These are phyloP conservation scores for Conistra vaccinii DNA, from an alignment of 2,888 invertebrate species.

Conservation along the genomic window DNA sequence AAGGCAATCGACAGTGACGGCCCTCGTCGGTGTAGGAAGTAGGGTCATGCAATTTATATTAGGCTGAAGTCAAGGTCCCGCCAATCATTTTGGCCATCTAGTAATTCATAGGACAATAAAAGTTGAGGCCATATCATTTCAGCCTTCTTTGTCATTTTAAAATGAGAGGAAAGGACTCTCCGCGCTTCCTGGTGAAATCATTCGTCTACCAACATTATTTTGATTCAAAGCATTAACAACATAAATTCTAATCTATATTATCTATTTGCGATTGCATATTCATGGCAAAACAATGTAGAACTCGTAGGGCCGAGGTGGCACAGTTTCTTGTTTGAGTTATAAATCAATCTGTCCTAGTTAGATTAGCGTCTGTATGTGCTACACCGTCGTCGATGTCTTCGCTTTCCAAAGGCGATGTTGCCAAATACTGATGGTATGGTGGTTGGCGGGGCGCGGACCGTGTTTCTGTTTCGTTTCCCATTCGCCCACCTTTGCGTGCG, in stretches of 20 bases:
- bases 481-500: constrained; percentile 72
- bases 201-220: constrained; percentile 29
- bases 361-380: constrained; percentile 84
- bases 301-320: constrained; percentile 87
- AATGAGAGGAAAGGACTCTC: constrained; percentile 53
- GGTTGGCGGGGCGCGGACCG: constrained; percentile 64
- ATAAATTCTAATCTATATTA: constrained; percentile 64
- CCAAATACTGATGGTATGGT: constrained; percentile 80
- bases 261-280: constrained; percentile 82
- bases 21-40: constrained; percentile 86
- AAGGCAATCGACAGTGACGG: constrained; percentile 83
- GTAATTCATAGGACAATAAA: constrained; percentile 87
- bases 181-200: constrained; percentile 51
- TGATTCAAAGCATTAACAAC: constrained; percentile 41
- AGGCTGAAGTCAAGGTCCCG: constrained; percentile 87
- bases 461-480: constrained; percentile 67
- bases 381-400: constrained; percentile 80
- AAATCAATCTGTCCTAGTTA: constrained; percentile 88
- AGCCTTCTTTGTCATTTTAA: constrained; percentile 59
- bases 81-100: constrained; percentile 88
- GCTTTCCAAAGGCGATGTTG: constrained; percentile 84
- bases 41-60: constrained; percentile 88
- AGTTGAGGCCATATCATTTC: constrained; percentile 81
- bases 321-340: constrained; percentile 88
- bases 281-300: constrained; percentile 85